Evolutionary conservation across 2,113 vertebrate species (phyloP).

Genomic region (Campylomormyrus tamandua): DNA sequence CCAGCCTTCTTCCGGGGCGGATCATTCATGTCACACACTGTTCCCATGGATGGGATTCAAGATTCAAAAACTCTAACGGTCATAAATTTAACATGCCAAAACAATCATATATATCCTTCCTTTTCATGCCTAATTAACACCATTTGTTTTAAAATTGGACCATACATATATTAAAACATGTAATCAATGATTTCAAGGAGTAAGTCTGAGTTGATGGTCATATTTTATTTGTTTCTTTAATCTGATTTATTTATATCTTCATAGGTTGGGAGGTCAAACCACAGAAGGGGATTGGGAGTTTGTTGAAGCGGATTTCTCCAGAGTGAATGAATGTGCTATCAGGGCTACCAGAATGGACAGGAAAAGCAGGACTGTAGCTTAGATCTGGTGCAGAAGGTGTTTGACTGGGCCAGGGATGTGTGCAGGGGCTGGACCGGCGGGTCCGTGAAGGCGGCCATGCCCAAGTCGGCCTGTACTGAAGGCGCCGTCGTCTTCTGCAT

Average conservation of each 20-base stretch:
- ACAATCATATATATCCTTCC: not conserved
- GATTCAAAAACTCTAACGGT: conserved; percentile 41
- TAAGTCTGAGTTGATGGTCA: not conserved
- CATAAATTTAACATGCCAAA: not conserved
- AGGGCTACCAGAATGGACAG: not conserved
- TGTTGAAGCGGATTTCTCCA: not conserved
- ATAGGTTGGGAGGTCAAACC: not conserved
- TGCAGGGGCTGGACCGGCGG: conserved; percentile 37
- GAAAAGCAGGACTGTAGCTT: conserved; percentile 28
- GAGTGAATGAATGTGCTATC: not conserved
- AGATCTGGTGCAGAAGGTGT: conserved; percentile 42
- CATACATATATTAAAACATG: not conserved
- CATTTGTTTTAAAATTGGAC: not conserved
- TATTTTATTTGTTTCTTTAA: not conserved
- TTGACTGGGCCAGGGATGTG: conserved; percentile 48
- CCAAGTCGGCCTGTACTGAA: not conserved
- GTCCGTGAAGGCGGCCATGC: not conserved
- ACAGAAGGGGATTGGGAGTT: not conserved
- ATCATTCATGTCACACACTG: conserved; percentile 25
- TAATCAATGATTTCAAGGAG: not conserved
- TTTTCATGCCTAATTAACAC: not conserved
- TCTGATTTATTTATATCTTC: not conserved
- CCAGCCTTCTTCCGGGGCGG: too few relatives aligned
- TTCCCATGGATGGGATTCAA: conserved; percentile 49
- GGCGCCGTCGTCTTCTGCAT: conserved; percentile 58